Percentiles rank a stretch among this genome's conserved stretches.
Evolutionary conservation across 2,888 invertebrate species (phyloP).

Genomic region (Morpho achilles): DNA sequence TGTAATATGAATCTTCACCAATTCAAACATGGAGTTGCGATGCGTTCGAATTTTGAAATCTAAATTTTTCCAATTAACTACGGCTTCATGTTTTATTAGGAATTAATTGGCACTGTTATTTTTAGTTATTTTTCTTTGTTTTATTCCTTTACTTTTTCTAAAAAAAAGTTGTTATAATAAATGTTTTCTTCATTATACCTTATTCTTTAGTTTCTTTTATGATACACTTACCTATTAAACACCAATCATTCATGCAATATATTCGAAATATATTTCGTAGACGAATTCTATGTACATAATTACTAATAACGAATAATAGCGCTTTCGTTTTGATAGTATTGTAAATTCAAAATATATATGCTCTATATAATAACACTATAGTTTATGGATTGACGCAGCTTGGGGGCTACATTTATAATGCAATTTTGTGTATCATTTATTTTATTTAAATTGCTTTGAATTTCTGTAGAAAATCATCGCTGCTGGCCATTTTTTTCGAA

Average conservation of each 20-base stretch:
- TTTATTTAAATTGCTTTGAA: too few species aligned
- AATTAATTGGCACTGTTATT: conserved; percentile 74
- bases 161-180: conserved; percentile 64
- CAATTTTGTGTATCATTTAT: too few species aligned
- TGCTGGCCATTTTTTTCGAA: too few species aligned
- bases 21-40: conserved; percentile 24
- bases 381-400: conserved; percentile 8
- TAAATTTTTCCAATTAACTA: conserved; percentile 5
- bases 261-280: conserved; percentile 15
- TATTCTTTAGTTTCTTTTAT: conserved; percentile 34
- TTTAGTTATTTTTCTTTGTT: conserved; percentile 64
- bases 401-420: neutral
- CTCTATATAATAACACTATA: neutral
- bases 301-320: conserved; percentile 5
- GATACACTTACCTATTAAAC: conserved; percentile 15
- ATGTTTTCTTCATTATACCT: conserved; percentile 62
- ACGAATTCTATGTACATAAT: conserved; percentile 18
- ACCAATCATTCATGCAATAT: conserved; percentile 14
- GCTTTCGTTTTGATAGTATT: conserved; percentile 15
- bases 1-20: conserved; percentile 21
- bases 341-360: conserved; percentile 4
- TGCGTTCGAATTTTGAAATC: neutral
- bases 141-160: conserved; percentile 47
- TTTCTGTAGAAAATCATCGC: too few species aligned
- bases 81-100: conserved; percentile 45